Conservation (phyloP, 2,113 vertebrate genomes). For the Tupaia tana region DNA sequence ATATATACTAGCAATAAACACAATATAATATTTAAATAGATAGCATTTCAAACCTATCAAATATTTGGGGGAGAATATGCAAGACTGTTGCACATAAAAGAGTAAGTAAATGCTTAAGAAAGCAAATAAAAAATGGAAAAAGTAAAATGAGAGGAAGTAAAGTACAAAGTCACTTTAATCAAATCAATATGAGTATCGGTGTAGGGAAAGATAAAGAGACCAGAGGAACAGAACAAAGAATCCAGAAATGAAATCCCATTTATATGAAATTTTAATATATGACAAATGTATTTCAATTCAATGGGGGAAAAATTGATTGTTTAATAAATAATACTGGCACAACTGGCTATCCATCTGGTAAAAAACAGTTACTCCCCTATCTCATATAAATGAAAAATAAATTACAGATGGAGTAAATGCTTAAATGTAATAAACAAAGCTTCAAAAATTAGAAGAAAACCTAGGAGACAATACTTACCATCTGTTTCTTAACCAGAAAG, state of each 20-base stretch:
- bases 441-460: constrained; percentile 10
- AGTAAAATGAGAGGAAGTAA: constrained; percentile 26
- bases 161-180: background rate
- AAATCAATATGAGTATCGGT: background rate
- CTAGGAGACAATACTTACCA: background rate
- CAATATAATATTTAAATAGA: background rate
- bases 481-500: constrained; percentile 50
- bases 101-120: constrained; percentile 19
- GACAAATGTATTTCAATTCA: background rate
- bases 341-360: constrained; percentile 40
- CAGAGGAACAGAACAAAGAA: background rate
- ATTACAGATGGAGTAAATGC: constrained; percentile 55
- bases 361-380: background rate
- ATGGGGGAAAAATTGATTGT: background rate
- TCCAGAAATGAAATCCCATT: constrained; percentile 25
- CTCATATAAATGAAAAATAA: constrained; percentile 51
- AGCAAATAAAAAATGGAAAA: constrained; percentile 19
- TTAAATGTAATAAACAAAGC: constrained; percentile 55
- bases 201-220: background rate
- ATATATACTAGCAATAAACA: background rate
- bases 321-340: constrained; percentile 27
- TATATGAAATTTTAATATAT: constrained; percentile 24
- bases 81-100: background rate
- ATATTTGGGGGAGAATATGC: background rate
- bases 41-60: background rate